Evolutionary conservation across 30 jellyfish, hydroid and myxozoan species (phyloP).

Genomic region (Hydra vulgaris): DNA sequence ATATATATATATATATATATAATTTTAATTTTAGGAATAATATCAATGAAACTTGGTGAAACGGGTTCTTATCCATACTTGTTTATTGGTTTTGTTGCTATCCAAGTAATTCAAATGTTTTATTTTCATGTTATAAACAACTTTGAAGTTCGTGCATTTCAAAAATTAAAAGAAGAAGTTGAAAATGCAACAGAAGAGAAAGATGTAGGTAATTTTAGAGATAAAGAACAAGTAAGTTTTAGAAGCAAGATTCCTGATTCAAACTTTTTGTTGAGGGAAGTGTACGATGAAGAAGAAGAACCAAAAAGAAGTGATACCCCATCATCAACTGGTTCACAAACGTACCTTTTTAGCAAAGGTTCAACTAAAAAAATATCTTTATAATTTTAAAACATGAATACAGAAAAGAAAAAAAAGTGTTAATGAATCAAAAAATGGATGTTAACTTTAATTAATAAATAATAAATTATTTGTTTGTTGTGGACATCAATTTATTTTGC

Average conservation of each 20-base stretch:
- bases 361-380: too few species aligned
- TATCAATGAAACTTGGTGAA: conserved; percentile 11
- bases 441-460: too few species aligned
- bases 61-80: background rate
- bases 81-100: conserved; percentile 14
- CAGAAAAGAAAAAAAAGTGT: too few species aligned
- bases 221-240: background rate
- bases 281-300: background rate
- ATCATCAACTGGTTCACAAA: background rate
- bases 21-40: background rate
- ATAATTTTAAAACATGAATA: too few species aligned
- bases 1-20: too few species aligned
- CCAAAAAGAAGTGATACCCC: background rate
- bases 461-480: too few species aligned
- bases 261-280: background rate
- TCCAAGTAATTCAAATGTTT: conserved; percentile 21
- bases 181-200: background rate
- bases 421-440: too few species aligned
- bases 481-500: too few species aligned
- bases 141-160: conserved; percentile 16
- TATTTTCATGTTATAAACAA: conserved; percentile 15
- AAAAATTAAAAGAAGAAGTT: background rate
- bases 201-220: background rate
- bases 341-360: background rate
- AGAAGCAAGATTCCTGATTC: background rate